Percentiles rank a stretch among this genome's conserved stretches.
These are phyloP conservation scores for Amphiprion ocellaris DNA, from an alignment of 2,113 vertebrate genomes.

Conservation along the genomic window DNA sequence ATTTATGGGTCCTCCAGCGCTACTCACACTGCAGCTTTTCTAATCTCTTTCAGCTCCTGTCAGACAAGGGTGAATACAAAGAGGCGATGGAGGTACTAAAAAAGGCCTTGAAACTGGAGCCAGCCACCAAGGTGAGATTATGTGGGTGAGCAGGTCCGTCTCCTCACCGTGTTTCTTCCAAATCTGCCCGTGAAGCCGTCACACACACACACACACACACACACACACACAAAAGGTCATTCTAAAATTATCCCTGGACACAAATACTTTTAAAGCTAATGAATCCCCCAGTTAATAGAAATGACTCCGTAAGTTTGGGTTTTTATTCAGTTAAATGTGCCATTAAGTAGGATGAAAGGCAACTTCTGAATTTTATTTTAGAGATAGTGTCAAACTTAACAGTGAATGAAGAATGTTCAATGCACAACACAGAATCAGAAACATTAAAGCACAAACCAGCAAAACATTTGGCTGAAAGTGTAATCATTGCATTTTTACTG, in stretches of 20 bases:
- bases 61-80: slow-evolving; percentile 86
- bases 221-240: slow-evolving; percentile 3
- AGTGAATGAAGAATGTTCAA: too few relatives aligned
- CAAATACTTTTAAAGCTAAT: not conserved
- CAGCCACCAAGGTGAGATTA: slow-evolving; percentile 86
- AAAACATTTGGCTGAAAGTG: not conserved
- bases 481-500: not conserved
- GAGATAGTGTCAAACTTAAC: too few relatives aligned
- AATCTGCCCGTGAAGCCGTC: slow-evolving; percentile 12
- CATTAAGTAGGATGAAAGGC: too few relatives aligned
- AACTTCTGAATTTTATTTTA: too few relatives aligned
- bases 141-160: slow-evolving; percentile 25
- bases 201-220: not conserved
- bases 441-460: too few relatives aligned
- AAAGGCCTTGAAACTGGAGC: slow-evolving; percentile 90
- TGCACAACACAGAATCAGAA: too few relatives aligned
- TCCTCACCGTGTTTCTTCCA: not conserved
- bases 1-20: slow-evolving; percentile 25
- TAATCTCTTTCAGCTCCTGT: slow-evolving; percentile 85
- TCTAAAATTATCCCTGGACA: slow-evolving; percentile 5
- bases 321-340: too few relatives aligned
- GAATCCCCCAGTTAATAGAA: not conserved
- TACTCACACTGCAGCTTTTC: slow-evolving; percentile 21
- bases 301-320: too few relatives aligned
- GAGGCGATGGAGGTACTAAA: slow-evolving; percentile 86